A percentile compares a stretch with the other conserved stretches of the same genome.
phyloP scores from a whole-genome alignment of 2,888 invertebrate genomes.

The Mythimna ferrago region DNA sequence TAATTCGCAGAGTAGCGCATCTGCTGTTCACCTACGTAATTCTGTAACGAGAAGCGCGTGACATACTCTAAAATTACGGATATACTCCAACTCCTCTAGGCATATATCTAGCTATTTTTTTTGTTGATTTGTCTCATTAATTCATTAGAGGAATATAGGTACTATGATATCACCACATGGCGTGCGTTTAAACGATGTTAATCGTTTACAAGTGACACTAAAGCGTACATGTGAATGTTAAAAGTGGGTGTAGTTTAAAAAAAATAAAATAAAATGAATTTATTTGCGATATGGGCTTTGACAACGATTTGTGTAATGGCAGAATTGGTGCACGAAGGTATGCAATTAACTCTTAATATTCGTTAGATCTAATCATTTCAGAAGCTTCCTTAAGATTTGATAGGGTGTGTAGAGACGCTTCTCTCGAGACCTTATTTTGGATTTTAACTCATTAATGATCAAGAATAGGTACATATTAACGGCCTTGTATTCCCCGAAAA shows the following conservation, averaged over 20 bases:
- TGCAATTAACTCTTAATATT: conserved; percentile 19
- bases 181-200: conserved; percentile 72
- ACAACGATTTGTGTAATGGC: conserved; percentile 61
- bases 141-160: conserved; percentile 74
- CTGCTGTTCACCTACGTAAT: conserved; percentile 37
- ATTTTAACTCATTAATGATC: not conserved
- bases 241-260: conserved; percentile 64
- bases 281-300: conserved; percentile 63
- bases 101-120: conserved; percentile 67
- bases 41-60: conserved; percentile 81
- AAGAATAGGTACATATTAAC: not conserved
- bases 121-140: conserved; percentile 81
- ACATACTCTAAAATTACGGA: conserved; percentile 72
- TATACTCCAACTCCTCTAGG: conserved; percentile 56
- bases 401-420: not conserved
- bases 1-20: conserved; percentile 29
- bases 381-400: not conserved
- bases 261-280: conserved; percentile 60
- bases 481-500: not conserved
- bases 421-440: not conserved
- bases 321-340: conserved; percentile 59
- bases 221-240: conserved; percentile 74
- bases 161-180: conserved; percentile 81
- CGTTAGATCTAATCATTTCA: not conserved
- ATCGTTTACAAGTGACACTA: conserved; percentile 74